Percentiles rank a stretch among this genome's conserved stretches.
These are phyloP conservation scores for Metridium senile DNA, from an alignment of 92 coral and sea anemone genomes.

Conservation along the genomic window DNA sequence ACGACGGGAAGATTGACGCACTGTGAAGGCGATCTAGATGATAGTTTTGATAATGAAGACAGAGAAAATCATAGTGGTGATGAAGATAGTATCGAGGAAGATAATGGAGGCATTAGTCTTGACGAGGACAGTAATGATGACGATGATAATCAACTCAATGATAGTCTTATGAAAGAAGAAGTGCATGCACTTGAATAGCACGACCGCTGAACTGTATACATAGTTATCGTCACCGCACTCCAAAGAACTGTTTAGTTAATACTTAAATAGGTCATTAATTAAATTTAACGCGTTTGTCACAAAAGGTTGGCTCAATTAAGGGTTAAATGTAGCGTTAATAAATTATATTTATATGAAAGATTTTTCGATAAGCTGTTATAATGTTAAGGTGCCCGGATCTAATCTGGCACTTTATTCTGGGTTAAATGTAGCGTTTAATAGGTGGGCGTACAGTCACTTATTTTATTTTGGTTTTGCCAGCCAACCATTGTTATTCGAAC, in stretches of 20 bases:
- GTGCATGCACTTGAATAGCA: conserved; percentile 68
- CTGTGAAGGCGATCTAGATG: conserved; percentile 59
- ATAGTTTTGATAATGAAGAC: conserved; percentile 15
- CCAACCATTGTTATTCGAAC: too few relatives aligned
- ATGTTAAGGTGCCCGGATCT: too few relatives aligned
- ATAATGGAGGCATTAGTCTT: conserved; percentile 67
- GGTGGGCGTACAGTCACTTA: too few relatives aligned
- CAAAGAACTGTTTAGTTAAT: background rate
- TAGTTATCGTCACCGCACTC: background rate
- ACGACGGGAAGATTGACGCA: conserved; percentile 87
- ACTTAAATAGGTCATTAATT: too few relatives aligned
- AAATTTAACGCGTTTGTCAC: too few relatives aligned
- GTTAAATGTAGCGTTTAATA: too few relatives aligned
- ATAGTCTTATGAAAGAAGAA: conserved; percentile 57
- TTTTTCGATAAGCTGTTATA: background rate
- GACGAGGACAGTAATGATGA: conserved; percentile 39
- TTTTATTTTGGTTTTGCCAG: too few relatives aligned
- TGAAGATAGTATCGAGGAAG: conserved; percentile 83
- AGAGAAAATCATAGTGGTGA: conserved; percentile 41
- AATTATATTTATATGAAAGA: background rate
- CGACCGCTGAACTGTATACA: conserved; percentile 8
- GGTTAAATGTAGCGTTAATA: too few relatives aligned
- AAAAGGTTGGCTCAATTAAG: too few relatives aligned
- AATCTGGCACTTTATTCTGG: too few relatives aligned
- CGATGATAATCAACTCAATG: conserved; percentile 33